phyloP scores from a whole-genome alignment of 2,113 vertebrate species.

The Chaetorhynchus papuensis region DNA sequence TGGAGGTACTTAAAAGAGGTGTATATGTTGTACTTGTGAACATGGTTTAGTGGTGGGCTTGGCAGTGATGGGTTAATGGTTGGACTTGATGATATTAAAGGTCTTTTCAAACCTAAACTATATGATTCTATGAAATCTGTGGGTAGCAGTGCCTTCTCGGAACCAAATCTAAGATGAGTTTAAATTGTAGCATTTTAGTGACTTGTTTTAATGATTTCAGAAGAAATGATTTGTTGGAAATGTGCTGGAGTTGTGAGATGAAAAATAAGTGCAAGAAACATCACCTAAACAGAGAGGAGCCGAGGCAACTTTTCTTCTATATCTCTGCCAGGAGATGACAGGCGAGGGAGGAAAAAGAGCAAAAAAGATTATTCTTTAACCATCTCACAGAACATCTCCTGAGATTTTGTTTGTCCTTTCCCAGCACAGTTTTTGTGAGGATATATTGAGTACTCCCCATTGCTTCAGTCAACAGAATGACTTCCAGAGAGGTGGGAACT shows the following conservation, averaged over 20 bases:
- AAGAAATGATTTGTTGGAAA: background rate
- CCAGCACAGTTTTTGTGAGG: background rate
- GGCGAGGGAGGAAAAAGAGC: background rate
- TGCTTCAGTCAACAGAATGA: background rate
- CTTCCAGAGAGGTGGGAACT: background rate
- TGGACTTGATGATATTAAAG: background rate
- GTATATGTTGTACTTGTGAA: no score
- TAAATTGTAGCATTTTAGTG: background rate
- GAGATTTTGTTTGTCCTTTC: slow-evolving; percentile 1
- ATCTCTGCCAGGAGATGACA: background rate
- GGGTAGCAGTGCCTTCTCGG: background rate
- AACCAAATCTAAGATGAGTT: background rate
- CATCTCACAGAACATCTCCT: background rate
- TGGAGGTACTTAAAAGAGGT: background rate
- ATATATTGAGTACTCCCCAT: background rate
- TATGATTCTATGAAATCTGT: background rate
- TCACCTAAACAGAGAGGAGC: background rate
- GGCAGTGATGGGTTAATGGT: background rate
- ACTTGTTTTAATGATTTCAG: background rate
- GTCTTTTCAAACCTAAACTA: background rate
- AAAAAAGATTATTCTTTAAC: background rate
- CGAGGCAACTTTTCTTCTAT: background rate
- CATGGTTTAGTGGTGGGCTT: background rate
- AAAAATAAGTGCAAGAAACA: background rate
- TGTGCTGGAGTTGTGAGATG: background rate